A percentile compares a stretch with the other conserved stretches of the same genome.
phyloP scores from a whole-genome alignment of 2,888 invertebrate genomes.

The Drepanosiphum platanoidis region DNA sequence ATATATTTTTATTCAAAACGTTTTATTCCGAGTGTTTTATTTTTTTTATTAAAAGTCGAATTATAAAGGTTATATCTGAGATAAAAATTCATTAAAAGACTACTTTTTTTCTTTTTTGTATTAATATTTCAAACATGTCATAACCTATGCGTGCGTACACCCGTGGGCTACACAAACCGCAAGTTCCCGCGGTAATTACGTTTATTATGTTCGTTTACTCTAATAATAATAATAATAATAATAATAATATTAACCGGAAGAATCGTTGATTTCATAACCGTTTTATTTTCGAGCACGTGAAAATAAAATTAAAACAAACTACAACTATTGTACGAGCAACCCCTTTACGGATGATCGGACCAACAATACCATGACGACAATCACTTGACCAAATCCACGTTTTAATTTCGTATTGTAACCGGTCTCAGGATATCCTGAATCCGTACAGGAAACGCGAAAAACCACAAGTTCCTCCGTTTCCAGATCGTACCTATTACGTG shows the following conservation, averaged over 20 bases:
- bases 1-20: no score
- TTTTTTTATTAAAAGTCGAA: no score
- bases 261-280: constrained; percentile 38
- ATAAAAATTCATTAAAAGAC: no score
- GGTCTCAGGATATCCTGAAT: constrained; percentile 60
- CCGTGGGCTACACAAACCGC: neutral
- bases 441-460: constrained; percentile 60
- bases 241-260: neutral
- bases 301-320: constrained; percentile 29
- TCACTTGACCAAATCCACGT: constrained; percentile 45
- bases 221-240: neutral
- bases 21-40: no score
- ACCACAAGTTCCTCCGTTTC: constrained; percentile 54
- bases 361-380: constrained; percentile 32
- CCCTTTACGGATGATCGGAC: constrained; percentile 51
- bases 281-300: constrained; percentile 16
- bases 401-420: constrained; percentile 42
- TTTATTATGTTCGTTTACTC: neutral
- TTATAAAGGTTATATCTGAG: no score
- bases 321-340: no score
- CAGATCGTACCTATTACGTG: neutral
- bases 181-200: neutral
- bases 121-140: no score
- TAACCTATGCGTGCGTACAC: neutral
- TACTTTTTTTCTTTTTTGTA: no score